Evolutionary conservation across 2,888 invertebrate species (phyloP), one percentile per base, ranked within the genome.

Genomic region (Papilio demoleus): DNA sequence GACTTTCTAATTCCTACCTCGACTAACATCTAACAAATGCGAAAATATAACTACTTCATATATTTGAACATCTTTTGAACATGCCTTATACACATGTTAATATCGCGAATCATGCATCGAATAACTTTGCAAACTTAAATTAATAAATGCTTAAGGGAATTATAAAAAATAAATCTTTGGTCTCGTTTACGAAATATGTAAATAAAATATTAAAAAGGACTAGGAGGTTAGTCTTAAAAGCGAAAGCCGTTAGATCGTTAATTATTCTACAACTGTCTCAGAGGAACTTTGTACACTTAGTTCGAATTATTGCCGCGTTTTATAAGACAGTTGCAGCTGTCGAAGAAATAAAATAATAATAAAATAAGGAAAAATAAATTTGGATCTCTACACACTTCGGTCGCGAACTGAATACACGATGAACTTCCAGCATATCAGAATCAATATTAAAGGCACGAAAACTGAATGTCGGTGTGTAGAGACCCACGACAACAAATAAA

Each of bases 401-500:
- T 27, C 42, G n/a, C n/a, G 27, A 56, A 64, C 36, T 47, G 53
- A 56, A 66, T n/a, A 47, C 14, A 60, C 36, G 47, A 19, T 14
- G 59, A 67, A 68, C 66, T 72, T 76, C 76, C 72, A 75, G 76
- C 68, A 71, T 76, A 74, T 75, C 74, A 68, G 11, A 42, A 63
- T 45, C 56, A 45, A 56, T 62, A 45, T 71, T 73, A 80, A 88
- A 87, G 88, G 87, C 88, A 88, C 88, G 82, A 81, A 78, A 86
- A 87, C 80, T 78, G 80, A 86, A 64, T 65, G 70, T 68, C 66
- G 69, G 70, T 74, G 78, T 80, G 76, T 34, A 77, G 84, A 86
- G 82, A 86, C 81, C 87, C 85, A 84, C 75, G 81, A 75, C 71
- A 84, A 86, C 84, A 81, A 85, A 84, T 77, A 80, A 82, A 81